These are phyloP conservation scores for Madoqua kirkii DNA, from an alignment of 2,113 vertebrate genomes.

Conservation along the genomic window DNA sequence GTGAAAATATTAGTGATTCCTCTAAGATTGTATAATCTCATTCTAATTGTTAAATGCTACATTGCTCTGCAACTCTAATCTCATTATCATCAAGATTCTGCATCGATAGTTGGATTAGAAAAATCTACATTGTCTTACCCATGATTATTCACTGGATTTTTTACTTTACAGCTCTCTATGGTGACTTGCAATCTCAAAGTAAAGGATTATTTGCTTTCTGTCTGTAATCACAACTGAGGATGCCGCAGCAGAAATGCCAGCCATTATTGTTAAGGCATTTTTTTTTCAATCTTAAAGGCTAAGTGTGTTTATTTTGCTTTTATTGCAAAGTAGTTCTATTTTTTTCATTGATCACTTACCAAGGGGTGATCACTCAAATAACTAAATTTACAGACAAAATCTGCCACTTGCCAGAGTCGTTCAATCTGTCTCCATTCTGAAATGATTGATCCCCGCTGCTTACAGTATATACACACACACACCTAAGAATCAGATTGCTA, in stretches of 20 bases:
- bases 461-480: not conserved
- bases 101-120: not conserved
- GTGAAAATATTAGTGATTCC: not conserved
- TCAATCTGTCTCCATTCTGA: not conserved
- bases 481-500: not conserved
- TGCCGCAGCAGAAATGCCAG: not conserved
- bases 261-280: not conserved
- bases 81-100: not conserved
- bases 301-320: not conserved
- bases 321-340: not conserved
- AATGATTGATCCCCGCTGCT: not conserved
- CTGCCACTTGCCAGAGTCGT: not conserved
- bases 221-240: not conserved
- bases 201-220: not conserved
- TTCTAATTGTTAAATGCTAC: not conserved
- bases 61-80: not conserved
- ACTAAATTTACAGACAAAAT: not conserved
- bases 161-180: not conserved
- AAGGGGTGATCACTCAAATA: not conserved
- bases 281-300: not conserved
- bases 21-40: not conserved
- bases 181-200: not conserved
- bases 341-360: not conserved
- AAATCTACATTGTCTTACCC: not conserved
- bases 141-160: not conserved